Conservation (phyloP, 2,888 invertebrate species). For the Melikaiella ostensackeni region DNA sequence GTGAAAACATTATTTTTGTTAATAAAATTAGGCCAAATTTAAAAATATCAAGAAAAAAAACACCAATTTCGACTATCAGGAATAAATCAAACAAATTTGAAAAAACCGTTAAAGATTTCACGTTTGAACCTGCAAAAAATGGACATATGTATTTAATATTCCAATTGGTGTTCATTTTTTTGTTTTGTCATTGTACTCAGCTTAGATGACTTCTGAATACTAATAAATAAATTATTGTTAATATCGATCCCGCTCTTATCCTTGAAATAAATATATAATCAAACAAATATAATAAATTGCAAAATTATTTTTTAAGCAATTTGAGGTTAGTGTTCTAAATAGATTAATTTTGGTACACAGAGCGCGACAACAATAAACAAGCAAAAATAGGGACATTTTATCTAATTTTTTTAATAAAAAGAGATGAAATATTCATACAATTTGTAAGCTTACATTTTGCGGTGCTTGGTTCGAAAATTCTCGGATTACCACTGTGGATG, state of each 20-base stretch:
- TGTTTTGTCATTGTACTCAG: neutral
- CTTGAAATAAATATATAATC: neutral
- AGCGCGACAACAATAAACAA: neutral
- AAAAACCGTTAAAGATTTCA: neutral
- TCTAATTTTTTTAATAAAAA: neutral
- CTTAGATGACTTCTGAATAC: neutral
- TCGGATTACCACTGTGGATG: conserved; percentile 68
- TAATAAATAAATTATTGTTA: neutral
- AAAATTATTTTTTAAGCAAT: neutral
- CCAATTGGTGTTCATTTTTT: neutral
- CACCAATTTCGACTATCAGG: too few species aligned
- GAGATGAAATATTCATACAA: neutral
- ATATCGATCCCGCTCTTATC: neutral
- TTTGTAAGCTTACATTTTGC: conserved; percentile 65
- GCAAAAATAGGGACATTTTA: neutral
- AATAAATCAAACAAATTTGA: neutral
- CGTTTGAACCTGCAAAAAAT: neutral
- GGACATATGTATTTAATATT: neutral
- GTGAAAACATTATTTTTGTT: too few species aligned
- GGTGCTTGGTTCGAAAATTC: conserved; percentile 63
- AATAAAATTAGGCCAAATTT: too few species aligned
- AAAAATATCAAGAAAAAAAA: too few species aligned
- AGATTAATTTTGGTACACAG: neutral
- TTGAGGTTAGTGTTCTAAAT: neutral
- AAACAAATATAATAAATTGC: neutral